Conservation (phyloP, 2,888 invertebrate genomes). For the Acleris sparsana region DNA sequence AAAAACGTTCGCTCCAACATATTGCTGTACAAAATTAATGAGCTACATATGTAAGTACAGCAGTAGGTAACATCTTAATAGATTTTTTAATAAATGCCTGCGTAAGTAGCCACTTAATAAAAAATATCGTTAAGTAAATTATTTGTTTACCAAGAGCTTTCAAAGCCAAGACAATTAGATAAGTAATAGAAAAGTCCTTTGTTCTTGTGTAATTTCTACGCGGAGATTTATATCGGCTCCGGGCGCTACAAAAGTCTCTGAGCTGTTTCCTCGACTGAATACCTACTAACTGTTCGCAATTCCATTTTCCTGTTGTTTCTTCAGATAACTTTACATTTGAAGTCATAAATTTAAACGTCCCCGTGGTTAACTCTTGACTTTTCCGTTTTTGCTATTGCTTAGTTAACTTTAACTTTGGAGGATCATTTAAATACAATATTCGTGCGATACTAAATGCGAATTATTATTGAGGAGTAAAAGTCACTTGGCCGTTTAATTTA, state of each 20-base stretch:
- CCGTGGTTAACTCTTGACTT: constrained; percentile 24
- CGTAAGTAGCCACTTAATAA: no score
- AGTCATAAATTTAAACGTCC: constrained; percentile 34
- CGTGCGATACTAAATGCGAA: constrained; percentile 3
- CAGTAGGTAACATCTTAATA: no score
- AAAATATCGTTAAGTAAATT: background rate
- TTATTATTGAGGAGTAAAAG: background rate
- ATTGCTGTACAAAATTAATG: no score
- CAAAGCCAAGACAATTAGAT: constrained; percentile 40
- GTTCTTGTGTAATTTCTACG: constrained; percentile 46
- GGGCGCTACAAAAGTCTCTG: constrained; percentile 45
- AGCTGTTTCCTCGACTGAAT: constrained; percentile 39
- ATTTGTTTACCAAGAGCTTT: constrained; percentile 12
- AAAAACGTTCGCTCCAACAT: no score
- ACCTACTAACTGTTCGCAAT: constrained; percentile 42
- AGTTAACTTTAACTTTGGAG: constrained; percentile 11
- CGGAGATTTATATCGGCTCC: constrained; percentile 47
- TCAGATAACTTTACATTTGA: constrained; percentile 36
- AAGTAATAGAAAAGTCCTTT: constrained; percentile 38
- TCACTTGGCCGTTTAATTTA: background rate
- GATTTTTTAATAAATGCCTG: no score
- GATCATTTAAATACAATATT: constrained; percentile 1
- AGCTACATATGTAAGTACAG: no score
- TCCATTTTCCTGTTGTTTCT: constrained; percentile 45
- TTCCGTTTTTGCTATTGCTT: constrained; percentile 28